These are phyloP conservation scores for Chymomyza caudatula DNA, from an alignment of 2,888 invertebrate genomes.

Conservation along the genomic window DNA sequence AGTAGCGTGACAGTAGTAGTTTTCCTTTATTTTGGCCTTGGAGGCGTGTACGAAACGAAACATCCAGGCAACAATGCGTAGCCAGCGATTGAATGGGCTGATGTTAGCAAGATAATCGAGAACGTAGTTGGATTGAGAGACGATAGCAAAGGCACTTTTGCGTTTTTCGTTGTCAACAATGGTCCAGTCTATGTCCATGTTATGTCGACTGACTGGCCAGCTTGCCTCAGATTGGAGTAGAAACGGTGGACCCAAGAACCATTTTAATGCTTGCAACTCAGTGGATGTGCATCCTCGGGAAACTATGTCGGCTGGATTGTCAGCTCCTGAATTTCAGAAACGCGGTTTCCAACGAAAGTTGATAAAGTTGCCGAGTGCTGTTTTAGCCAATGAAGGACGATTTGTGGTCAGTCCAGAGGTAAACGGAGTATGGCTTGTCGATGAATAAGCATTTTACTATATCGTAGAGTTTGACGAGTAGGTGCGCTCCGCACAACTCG, in stretches of 20 bases:
- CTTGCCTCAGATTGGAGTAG: constrained; percentile 14
- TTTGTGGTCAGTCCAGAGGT: constrained; percentile 33
- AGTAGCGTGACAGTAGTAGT: too few species aligned
- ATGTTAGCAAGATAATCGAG: too few species aligned
- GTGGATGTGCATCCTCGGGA: constrained; percentile 16
- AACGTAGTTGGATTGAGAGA: background rate
- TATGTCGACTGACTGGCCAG: constrained; percentile 42
- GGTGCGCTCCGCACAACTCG: constrained; percentile 6
- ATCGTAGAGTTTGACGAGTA: background rate
- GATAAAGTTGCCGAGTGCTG: constrained; percentile 30
- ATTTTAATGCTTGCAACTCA: constrained; percentile 9
- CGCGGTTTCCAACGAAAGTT: constrained; percentile 33
- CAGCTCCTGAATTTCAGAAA: constrained; percentile 28
- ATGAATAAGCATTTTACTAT: background rate
- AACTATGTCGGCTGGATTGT: constrained; percentile 33
- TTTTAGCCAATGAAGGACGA: constrained; percentile 34
- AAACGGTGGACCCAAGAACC: constrained; percentile 12
- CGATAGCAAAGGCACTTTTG: background rate
- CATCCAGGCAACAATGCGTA: too few species aligned
- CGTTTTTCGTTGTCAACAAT: constrained; percentile 23
- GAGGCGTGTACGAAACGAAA: too few species aligned
- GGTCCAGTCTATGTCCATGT: constrained; percentile 3
- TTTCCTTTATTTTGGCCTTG: too few species aligned
- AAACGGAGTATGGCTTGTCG: background rate
- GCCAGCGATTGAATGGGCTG: too few species aligned